Evolutionary conservation across 53 echinoderm and acorn worm genomes (phyloP).

Genomic region (Actinopyga echinites): DNA sequence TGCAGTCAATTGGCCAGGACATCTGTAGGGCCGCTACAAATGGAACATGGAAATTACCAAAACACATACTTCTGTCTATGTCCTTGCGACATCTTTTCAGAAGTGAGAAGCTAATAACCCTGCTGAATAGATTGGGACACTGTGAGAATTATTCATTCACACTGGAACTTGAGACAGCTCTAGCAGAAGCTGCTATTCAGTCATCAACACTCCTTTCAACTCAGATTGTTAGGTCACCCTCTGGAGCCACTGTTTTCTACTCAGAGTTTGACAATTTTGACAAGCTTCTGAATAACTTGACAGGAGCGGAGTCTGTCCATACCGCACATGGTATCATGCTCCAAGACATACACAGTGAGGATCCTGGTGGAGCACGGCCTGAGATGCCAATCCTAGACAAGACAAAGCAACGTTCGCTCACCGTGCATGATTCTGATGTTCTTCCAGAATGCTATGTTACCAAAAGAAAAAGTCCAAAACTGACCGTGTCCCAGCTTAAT

Average conservation of each 20-base stretch:
- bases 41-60: slow-evolving; percentile 55
- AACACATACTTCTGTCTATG: slow-evolving; percentile 53
- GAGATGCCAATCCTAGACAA: no score
- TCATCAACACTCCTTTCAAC: slow-evolving; percentile 40
- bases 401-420: no score
- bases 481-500: no score
- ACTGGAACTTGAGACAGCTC: slow-evolving; percentile 60
- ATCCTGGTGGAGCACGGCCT: not conserved
- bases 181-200: slow-evolving; percentile 44
- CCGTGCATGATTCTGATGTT: no score
- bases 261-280: slow-evolving; percentile 67
- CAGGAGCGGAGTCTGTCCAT: slow-evolving; percentile 48
- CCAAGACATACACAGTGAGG: slow-evolving; percentile 14
- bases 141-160: slow-evolving; percentile 58
- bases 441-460: no score
- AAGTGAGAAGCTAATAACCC: slow-evolving; percentile 47
- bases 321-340: slow-evolving; percentile 64
- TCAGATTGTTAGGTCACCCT: slow-evolving; percentile 43
- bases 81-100: slow-evolving; percentile 54
- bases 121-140: slow-evolving; percentile 55
- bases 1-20: not conserved
- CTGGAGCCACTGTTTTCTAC: slow-evolving; percentile 28
- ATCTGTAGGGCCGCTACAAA: slow-evolving; percentile 44
- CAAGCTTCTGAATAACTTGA: not conserved
- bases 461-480: not conserved